These are phyloP conservation scores for Gastrophryne carolinensis DNA, from an alignment of 2,797 vertebrate genomes.

Conservation along the genomic window DNA sequence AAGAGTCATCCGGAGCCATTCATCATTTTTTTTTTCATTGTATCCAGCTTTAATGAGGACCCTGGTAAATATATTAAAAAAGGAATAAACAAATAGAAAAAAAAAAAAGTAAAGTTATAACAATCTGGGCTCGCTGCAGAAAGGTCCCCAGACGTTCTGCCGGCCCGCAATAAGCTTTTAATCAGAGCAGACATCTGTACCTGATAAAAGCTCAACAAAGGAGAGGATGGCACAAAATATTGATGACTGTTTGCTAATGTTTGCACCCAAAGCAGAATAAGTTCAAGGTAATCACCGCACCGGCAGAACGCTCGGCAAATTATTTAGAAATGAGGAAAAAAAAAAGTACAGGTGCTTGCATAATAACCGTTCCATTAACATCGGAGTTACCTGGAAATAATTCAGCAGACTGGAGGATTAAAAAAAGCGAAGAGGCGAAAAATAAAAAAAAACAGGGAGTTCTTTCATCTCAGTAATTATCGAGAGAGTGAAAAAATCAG, in stretches of 20 bases:
- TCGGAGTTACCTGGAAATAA: constrained; percentile 18
- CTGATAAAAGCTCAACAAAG: constrained; percentile 46
- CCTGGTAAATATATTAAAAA: not conserved
- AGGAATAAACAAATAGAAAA: not conserved
- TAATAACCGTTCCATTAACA: constrained; percentile 44
- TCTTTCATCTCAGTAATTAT: constrained; percentile 49
- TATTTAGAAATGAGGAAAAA: not conserved
- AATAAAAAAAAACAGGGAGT: constrained; percentile 12
- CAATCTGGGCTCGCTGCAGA: not conserved
- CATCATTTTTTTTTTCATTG: not conserved
- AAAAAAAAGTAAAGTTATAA: not conserved
- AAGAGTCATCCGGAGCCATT: not conserved
- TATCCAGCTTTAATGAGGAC: not conserved
- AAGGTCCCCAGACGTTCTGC: constrained; percentile 20
- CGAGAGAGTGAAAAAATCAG: constrained; percentile 26
- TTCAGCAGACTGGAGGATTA: constrained; percentile 33
- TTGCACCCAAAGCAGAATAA: constrained; percentile 44
- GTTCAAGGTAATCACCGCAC: constrained; percentile 44
- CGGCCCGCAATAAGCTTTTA: constrained; percentile 26
- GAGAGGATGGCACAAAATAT: constrained; percentile 39
- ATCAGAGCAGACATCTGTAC: constrained; percentile 47
- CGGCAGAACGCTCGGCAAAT: constrained; percentile 31
- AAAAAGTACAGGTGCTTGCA: constrained; percentile 43
- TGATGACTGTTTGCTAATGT: constrained; percentile 50
- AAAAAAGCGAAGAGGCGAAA: not conserved